Conservation (phyloP, 2,888 invertebrate genomes). For the Ischnura elegans region DNA sequence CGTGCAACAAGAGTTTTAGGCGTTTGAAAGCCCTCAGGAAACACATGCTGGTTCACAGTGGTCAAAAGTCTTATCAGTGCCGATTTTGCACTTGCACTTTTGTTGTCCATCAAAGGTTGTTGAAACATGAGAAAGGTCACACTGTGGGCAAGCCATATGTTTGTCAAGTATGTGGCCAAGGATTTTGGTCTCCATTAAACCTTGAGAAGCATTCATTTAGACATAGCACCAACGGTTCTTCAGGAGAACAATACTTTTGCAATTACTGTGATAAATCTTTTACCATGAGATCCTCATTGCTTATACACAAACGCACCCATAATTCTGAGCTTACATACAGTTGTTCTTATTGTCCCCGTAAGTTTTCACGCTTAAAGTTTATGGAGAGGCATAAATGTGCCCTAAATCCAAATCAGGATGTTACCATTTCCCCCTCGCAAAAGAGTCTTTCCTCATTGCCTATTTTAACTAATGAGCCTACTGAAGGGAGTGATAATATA, state of each 20-base stretch:
- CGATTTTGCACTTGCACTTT: conserved; percentile 54
- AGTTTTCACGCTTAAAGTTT: conserved; percentile 7
- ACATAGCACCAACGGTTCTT: neutral
- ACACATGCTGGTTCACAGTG: conserved; percentile 38
- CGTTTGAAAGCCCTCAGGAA: conserved; percentile 29
- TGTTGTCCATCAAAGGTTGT: conserved; percentile 56
- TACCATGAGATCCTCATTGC: neutral
- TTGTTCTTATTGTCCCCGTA: conserved; percentile 51
- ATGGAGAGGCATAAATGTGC: conserved; percentile 57
- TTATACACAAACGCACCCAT: conserved; percentile 47
- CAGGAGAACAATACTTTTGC: neutral
- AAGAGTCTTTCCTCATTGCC: conserved; percentile 12
- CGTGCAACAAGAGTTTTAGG: conserved; percentile 52
- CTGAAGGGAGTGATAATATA: conserved; percentile 12
- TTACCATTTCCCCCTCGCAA: neutral
- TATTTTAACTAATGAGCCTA: neutral
- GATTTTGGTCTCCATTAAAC: conserved; percentile 45
- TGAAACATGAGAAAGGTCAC: conserved; percentile 55
- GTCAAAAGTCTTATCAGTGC: conserved; percentile 50
- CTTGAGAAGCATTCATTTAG: conserved; percentile 47
- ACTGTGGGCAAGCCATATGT: conserved; percentile 40
- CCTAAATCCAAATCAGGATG: conserved; percentile 29
- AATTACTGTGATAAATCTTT: conserved; percentile 44
- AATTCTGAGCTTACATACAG: neutral
- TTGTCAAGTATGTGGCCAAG: conserved; percentile 37